Base-by-base conservation (phyloP, 1,140 invertebrate species). In the Agrypnia vestita region DNA sequence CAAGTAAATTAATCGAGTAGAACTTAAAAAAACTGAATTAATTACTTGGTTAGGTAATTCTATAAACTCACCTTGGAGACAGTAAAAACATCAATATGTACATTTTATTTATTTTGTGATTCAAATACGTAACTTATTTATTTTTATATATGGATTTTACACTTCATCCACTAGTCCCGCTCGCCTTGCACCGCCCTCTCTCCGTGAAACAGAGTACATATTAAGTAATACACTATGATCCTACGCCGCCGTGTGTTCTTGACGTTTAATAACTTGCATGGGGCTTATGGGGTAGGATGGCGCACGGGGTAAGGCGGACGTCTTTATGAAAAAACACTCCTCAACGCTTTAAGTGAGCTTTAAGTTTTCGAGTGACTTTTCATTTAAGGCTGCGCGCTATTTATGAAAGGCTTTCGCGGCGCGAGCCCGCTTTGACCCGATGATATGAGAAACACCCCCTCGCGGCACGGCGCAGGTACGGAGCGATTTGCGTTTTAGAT, bases 211-310 rank as follows among this genome's bases (percentile, higher is more conserved):
- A 25, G 59, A 76, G 59, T 49, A 76, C 49, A 56, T 78, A 78
- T 78, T 78, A 78, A 78, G 59, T 78, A 64, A 78, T 78, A 78
- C 76, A 78, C 47, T 78, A 78, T 78, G 51, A 78, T 53, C 75
- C 61, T 67, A 74, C 17, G 44, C 44, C 77, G 46, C 77, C 77
- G 67, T 79, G 56, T 79, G 77, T 53, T 73, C 56, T 35, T 73
- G 77, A 79, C 77, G 71, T 79, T 79, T 79, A 79, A 79, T 79
- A 79, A 79, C 77, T 79, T 79, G 77, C 77, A 79, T 79, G 69
- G 44, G 77, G 67, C 67, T 79, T 79, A 74, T 74, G 62, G 77
- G 43, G 67, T 69, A 46, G 67, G n/a, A 44, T 53, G 53, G 49
- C 15, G 19, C 51, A 51, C 47, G 12, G 77, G 46, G 69, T 73